These are phyloP conservation scores for Clunio marinus DNA, from an alignment of 2,888 invertebrate species.

Conservation along the genomic window DNA sequence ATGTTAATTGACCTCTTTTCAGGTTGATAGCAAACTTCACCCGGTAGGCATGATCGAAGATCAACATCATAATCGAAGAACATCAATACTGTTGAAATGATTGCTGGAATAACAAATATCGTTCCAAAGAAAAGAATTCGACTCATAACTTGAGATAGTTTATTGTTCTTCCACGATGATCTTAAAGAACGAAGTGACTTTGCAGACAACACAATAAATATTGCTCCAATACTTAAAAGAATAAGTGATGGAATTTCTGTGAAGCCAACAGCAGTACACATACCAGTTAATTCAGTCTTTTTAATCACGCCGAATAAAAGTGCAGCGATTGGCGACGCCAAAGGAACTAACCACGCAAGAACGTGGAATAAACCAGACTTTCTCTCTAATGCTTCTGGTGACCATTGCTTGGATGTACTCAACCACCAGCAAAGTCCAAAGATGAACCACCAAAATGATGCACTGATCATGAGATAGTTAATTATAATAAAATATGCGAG, in stretches of 20 bases:
- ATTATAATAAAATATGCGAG: slow-evolving; percentile 69
- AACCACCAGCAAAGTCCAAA: slow-evolving; percentile 86
- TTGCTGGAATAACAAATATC: slow-evolving; percentile 48
- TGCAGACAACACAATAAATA: slow-evolving; percentile 50
- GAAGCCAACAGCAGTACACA: slow-evolving; percentile 63
- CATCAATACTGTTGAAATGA: slow-evolving; percentile 46
- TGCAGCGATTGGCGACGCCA: slow-evolving; percentile 78
- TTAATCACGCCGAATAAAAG: slow-evolving; percentile 73
- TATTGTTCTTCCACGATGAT: slow-evolving; percentile 43
- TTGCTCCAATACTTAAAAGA: slow-evolving; percentile 46
- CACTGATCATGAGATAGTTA: slow-evolving; percentile 75
- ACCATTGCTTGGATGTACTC: slow-evolving; percentile 89
- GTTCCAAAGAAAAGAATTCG: slow-evolving; percentile 49
- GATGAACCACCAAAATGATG: slow-evolving; percentile 82
- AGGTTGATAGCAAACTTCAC: slow-evolving; percentile 46
- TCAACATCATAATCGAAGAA: slow-evolving; percentile 47
- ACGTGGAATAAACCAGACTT: slow-evolving; percentile 82
- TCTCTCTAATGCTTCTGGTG: slow-evolving; percentile 83
- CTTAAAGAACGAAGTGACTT: slow-evolving; percentile 47
- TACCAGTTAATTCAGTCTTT: slow-evolving; percentile 74
- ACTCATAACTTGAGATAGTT: slow-evolving; percentile 49
- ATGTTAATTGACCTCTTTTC: slow-evolving; percentile 46
- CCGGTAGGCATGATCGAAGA: slow-evolving; percentile 46
- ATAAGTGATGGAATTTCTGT: slow-evolving; percentile 49
- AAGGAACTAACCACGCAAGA: slow-evolving; percentile 82